These are phyloP conservation scores for Trichechus manatus DNA, from an alignment of 2,113 vertebrate genomes.

Conservation along the genomic window DNA sequence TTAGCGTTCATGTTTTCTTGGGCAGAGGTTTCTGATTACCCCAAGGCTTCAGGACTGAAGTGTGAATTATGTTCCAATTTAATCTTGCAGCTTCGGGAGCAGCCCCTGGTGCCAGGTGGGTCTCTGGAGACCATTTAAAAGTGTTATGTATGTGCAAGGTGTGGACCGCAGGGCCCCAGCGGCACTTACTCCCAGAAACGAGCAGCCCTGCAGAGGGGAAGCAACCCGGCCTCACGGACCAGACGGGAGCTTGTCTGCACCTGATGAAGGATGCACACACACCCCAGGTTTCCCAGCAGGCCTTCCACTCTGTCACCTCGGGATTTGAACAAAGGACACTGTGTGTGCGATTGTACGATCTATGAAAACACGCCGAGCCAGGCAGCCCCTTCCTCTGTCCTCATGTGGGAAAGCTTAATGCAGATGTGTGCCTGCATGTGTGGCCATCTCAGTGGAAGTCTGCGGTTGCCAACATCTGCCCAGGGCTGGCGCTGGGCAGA, in stretches of 20 bases:
- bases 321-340: accelerated
- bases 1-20: not conserved
- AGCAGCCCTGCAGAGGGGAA: accelerated
- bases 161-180: too few species aligned
- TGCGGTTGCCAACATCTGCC: not conserved
- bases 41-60: not conserved
- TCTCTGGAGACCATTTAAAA: not conserved
- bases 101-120: not conserved
- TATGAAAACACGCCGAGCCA: accelerated
- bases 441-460: accelerated
- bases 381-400: not conserved
- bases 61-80: not conserved
- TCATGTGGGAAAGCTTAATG: accelerated
- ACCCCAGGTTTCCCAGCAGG: too few species aligned
- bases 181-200: not conserved
- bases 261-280: not conserved
- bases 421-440: accelerated
- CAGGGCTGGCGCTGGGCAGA: not conserved
- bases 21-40: not conserved
- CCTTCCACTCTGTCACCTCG: not conserved
- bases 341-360: accelerated
- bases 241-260: too few species aligned
- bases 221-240: not conserved
- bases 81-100: accelerated
- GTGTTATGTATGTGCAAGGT: accelerated